phyloP scores from a whole-genome alignment of 2,888 invertebrate genomes.

The Lasioglossum lativentre region DNA sequence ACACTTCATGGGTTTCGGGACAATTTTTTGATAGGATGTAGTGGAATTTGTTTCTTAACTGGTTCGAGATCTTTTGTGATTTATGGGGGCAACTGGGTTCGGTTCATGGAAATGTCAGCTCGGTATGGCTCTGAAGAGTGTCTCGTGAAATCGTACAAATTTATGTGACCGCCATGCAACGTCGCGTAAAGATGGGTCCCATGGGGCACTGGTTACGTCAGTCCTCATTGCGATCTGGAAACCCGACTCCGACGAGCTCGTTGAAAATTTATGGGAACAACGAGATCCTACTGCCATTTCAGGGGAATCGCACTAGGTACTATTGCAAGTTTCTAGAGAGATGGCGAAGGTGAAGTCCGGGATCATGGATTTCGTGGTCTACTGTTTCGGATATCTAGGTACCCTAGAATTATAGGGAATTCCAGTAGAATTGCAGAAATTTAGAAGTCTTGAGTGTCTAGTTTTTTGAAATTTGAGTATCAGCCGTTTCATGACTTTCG shows the following conservation, averaged over 20 bases:
- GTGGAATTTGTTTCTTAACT: not conserved
- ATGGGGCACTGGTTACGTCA: slow-evolving; percentile 27
- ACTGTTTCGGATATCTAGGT: not conserved
- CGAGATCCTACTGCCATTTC: slow-evolving; percentile 12
- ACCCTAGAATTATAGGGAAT: no score
- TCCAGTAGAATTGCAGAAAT: no score
- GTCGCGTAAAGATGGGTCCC: slow-evolving; percentile 9
- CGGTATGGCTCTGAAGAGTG: not conserved
- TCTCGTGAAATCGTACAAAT: not conserved
- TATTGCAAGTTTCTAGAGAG: not conserved
- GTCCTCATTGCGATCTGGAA: slow-evolving; percentile 17
- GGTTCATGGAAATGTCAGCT: not conserved
- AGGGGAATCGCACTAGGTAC: not conserved
- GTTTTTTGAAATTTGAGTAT: not conserved
- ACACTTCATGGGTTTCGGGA: not conserved
- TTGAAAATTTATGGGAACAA: slow-evolving; percentile 30
- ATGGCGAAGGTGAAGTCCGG: not conserved
- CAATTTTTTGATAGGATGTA: not conserved
- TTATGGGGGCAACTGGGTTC: not conserved
- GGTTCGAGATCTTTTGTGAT: not conserved
- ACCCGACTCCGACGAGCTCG: slow-evolving; percentile 18
- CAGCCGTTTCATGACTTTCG: not conserved
- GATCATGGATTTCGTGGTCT: not conserved
- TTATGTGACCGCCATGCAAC: slow-evolving; percentile 31
- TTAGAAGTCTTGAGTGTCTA: no score